These are phyloP conservation scores for Cottus gobio DNA, from an alignment of 2,113 vertebrate species.

Conservation along the genomic window DNA sequence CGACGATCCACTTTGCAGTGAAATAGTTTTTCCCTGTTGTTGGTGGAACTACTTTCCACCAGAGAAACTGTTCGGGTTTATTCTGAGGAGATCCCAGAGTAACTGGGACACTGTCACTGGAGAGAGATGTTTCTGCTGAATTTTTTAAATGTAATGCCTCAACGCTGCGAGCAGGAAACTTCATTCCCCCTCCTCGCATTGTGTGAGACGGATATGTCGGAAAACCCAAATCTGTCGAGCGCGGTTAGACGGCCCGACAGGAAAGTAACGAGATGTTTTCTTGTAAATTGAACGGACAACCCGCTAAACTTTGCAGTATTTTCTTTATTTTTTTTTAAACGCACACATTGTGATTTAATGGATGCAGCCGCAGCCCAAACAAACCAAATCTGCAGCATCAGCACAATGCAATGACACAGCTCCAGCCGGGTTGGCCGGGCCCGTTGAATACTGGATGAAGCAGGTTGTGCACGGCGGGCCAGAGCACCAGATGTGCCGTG, in stretches of 20 bases:
- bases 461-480: conserved; percentile 41
- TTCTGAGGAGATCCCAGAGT: conserved; percentile 28
- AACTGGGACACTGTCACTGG: conserved; percentile 33
- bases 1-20: too few relatives aligned
- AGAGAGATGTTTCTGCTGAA: conserved; percentile 31
- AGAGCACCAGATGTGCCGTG: conserved; percentile 46
- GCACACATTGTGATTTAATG: conserved; percentile 1
- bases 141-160: conserved; percentile 38
- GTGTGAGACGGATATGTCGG: not conserved
- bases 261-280: not conserved
- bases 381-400: conserved; percentile 25
- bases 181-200: not conserved
- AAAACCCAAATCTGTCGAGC: not conserved
- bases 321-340: not conserved
- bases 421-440: conserved; percentile 15
- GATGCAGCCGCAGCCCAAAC: not conserved
- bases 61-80: conserved; percentile 20
- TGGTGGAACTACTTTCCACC: conserved; percentile 14
- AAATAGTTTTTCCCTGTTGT: too few relatives aligned
- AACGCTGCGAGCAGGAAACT: conserved; percentile 18
- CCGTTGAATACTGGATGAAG: conserved; percentile 66
- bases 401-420: conserved; percentile 15
- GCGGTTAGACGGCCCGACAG: too few relatives aligned
- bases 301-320: not conserved
- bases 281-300: not conserved